A percentile compares a stretch with the other conserved stretches of the same genome.
Conservation (phyloP, 2,888 invertebrate genomes). For the Acanthopleura granulata region DNA sequence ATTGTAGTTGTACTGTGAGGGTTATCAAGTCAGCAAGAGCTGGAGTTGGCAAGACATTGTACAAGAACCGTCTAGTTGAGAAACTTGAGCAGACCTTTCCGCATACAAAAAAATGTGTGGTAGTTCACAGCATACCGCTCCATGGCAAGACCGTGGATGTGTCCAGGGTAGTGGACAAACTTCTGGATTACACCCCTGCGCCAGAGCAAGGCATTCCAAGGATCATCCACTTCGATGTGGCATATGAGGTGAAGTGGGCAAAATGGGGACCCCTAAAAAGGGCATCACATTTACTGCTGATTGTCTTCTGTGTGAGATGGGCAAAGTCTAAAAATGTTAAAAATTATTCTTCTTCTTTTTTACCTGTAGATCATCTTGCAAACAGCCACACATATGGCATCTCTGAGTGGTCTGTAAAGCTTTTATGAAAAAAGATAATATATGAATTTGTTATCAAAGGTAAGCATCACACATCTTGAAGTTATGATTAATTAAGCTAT, state of each 20-base stretch:
- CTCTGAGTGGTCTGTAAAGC: no score
- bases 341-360: no score
- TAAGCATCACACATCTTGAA: no score
- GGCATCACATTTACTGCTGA: background rate
- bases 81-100: constrained; percentile 27
- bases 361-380: no score
- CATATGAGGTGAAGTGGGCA: constrained; percentile 51
- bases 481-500: no score
- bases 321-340: background rate
- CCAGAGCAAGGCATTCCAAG: constrained; percentile 35
- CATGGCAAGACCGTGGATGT: constrained; percentile 39
- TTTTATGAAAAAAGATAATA: no score
- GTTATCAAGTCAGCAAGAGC: constrained; percentile 51
- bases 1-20: constrained; percentile 44
- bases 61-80: constrained; percentile 38
- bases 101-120: background rate
- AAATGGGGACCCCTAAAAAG: no score
- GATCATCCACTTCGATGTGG: constrained; percentile 53
- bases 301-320: background rate
- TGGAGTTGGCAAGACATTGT: constrained; percentile 55
- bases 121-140: constrained; percentile 36
- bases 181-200: constrained; percentile 33
- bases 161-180: constrained; percentile 31
- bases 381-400: no score
- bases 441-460: no score